A percentile compares a stretch with the other conserved stretches of the same genome.
phyloP scores from a whole-genome alignment of 2,797 vertebrate species.

The Podargus strigoides region DNA sequence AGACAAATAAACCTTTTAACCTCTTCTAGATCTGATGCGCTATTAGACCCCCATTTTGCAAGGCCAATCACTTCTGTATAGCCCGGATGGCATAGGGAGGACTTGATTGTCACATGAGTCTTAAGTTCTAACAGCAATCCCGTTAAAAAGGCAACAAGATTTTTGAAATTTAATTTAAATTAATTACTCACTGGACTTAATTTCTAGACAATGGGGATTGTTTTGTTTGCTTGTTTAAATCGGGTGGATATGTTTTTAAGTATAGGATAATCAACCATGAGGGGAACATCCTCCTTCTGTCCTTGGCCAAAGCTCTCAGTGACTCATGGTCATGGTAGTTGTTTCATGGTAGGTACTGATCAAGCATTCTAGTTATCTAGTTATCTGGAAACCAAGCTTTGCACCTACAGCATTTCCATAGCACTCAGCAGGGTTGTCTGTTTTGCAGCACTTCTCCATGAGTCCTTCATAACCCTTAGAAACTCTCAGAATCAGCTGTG shows the following conservation, averaged over 20 bases:
- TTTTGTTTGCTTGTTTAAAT: neutral
- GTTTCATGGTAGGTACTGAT: neutral
- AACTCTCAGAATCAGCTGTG: conserved; percentile 23
- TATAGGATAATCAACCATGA: neutral
- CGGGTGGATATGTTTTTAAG: neutral
- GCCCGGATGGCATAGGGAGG: neutral
- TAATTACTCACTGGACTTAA: neutral
- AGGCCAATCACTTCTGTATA: rapidly evolving
- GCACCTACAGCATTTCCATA: conserved; percentile 53
- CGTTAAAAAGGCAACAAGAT: neutral
- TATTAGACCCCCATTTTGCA: neutral
- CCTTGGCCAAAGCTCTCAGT: neutral
- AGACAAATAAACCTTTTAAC: neutral
- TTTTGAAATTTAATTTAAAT: neutral
- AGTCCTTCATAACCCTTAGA: conserved; percentile 49
- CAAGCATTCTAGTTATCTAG: neutral
- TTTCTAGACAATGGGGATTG: neutral
- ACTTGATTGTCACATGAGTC: neutral
- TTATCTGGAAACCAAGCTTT: neutral
- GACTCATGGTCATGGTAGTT: no score
- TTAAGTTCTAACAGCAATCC: neutral
- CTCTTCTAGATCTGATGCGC: neutral
- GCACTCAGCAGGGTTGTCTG: conserved; percentile 42
- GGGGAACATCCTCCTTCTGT: neutral
- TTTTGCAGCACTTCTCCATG: conserved; percentile 69